A percentile compares a stretch with the other conserved stretches of the same genome.
Conservation (phyloP, 2,797 vertebrate genomes). For the Lagodon rhomboides region DNA sequence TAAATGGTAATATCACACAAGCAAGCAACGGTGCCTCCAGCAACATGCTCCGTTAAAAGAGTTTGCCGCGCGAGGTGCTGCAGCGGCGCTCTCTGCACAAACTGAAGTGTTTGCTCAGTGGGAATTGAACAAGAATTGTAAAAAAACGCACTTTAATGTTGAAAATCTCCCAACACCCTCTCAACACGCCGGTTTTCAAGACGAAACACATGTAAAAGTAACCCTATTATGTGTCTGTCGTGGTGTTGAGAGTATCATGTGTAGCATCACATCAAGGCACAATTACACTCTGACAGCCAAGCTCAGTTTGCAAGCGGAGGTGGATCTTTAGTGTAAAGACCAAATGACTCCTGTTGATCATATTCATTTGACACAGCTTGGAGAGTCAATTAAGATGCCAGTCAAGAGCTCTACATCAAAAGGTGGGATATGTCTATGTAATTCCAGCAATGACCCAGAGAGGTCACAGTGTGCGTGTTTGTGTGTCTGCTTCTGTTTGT, state of each 20-base stretch:
- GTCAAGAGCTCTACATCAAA: slow-evolving; percentile 51
- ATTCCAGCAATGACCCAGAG: slow-evolving; percentile 60
- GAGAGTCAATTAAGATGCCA: slow-evolving; percentile 64
- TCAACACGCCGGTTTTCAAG: slow-evolving; percentile 44
- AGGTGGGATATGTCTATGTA: slow-evolving; percentile 46
- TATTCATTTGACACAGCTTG: slow-evolving; percentile 48
- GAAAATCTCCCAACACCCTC: slow-evolving; percentile 56
- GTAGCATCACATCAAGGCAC: slow-evolving; percentile 39
- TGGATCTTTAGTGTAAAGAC: slow-evolving; percentile 18
- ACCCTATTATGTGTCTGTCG: slow-evolving; percentile 45
- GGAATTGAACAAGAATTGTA: slow-evolving; percentile 72
- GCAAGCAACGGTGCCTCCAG: slow-evolving; percentile 81
- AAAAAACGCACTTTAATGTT: slow-evolving; percentile 74
- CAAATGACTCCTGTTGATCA: slow-evolving; percentile 41
- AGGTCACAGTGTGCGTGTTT: slow-evolving; percentile 62
- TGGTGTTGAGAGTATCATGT: slow-evolving; percentile 21
- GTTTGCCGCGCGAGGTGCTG: slow-evolving; percentile 74
- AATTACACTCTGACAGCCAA: slow-evolving; percentile 21
- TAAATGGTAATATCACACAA: slow-evolving; percentile 87
- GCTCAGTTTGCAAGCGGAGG: slow-evolving; percentile 13
- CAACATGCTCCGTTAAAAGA: slow-evolving; percentile 80
- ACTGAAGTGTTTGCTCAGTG: slow-evolving; percentile 81
- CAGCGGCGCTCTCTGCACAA: slow-evolving; percentile 71
- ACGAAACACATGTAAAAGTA: slow-evolving; percentile 56
- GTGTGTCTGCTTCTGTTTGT: slow-evolving; percentile 53